Evolutionary conservation across 1,140 invertebrate species (phyloP), one percentile per base, ranked within the genome.

Genomic region (Tenebrio molitor): DNA sequence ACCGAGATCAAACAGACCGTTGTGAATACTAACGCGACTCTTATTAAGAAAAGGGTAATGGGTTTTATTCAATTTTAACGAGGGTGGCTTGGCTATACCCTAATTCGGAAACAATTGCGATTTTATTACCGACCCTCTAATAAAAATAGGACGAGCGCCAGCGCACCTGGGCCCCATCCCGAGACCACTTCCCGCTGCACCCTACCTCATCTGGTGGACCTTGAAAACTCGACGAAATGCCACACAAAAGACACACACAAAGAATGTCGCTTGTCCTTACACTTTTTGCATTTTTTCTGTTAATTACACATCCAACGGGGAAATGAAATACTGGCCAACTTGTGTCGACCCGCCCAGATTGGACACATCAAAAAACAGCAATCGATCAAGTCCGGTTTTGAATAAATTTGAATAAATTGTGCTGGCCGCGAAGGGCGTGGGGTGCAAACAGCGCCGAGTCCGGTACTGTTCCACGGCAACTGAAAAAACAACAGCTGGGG

Each of bases 11-110:
- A 39, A 12, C 36, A 39, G 29, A 33, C 29, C n/a, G 2, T 39
- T 12, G n/a, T 39, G 36, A 39, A 39, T 39, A 39, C 36, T 12
- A 39, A 39, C 36, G 12, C 36, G n/a, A 39, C 6, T 39, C 5
- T 39, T 39, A 39, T 39, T 39, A 39, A 39, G 36, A 39, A 39
- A 39, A 5, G 36, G n/a, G 36, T 39, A 39, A 39, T 39, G 36
- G 36, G 5, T 39, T 39, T 39, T 39, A 39, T 39, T 39, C 4
- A 39, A 39, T 39, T 39, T 39, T 39, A 39, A 39, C 36, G 36
- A 39, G 36, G 36, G 36, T 12, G 36, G 36, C 12, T 12, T 33
- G 4, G n/a, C n/a, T 39, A 39, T 12, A 39, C 36, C n/a, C 36
- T 39, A 39, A 5, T 39, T 39, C 36, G 2, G n/a, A 5, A 12